A percentile compares a stretch with the other conserved stretches of the same genome.
Conservation (phyloP, 92 coral and sea anemone species). For the Paragorgia papillata region DNA sequence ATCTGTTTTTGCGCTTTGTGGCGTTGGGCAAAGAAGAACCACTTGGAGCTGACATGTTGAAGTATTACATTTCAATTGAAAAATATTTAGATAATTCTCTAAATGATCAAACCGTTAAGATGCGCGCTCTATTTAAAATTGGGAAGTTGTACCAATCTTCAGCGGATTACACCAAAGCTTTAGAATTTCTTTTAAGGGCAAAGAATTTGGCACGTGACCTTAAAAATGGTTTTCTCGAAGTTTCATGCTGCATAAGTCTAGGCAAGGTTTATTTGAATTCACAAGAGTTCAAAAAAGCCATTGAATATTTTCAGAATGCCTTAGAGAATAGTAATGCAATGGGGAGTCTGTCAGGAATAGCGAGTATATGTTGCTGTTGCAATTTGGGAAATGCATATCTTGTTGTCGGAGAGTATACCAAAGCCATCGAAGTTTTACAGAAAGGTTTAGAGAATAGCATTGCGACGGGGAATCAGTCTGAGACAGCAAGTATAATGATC, state of each 20-base stretch:
- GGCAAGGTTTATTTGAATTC: conserved; percentile 15
- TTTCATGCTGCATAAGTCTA: not conserved
- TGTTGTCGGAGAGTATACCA: conserved; percentile 6
- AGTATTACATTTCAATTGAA: too few relatives aligned
- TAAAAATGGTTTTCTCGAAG: too few relatives aligned
- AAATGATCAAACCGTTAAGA: too few relatives aligned
- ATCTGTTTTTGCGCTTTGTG: too few relatives aligned
- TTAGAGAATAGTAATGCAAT: conserved; percentile 17
- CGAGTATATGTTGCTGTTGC: not conserved
- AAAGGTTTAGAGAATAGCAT: conserved; percentile 30
- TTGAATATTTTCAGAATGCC: conserved; percentile 36
- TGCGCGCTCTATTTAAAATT: too few relatives aligned
- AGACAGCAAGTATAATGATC: not conserved
- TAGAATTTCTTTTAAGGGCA: too few relatives aligned
- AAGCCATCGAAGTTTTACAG: conserved; percentile 24
- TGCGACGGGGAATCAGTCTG: conserved; percentile 14
- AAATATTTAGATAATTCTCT: too few relatives aligned
- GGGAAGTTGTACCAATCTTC: too few relatives aligned
- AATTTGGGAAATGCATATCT: conserved; percentile 24
- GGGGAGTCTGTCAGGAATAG: conserved; percentile 24
- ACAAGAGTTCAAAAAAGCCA: conserved; percentile 35
- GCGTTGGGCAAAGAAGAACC: too few relatives aligned
- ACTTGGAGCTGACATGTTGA: too few relatives aligned
- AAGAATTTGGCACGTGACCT: too few relatives aligned
- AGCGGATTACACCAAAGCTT: too few relatives aligned